phyloP scores from a whole-genome alignment of 2,888 invertebrate genomes.

The Pammene aurita region DNA sequence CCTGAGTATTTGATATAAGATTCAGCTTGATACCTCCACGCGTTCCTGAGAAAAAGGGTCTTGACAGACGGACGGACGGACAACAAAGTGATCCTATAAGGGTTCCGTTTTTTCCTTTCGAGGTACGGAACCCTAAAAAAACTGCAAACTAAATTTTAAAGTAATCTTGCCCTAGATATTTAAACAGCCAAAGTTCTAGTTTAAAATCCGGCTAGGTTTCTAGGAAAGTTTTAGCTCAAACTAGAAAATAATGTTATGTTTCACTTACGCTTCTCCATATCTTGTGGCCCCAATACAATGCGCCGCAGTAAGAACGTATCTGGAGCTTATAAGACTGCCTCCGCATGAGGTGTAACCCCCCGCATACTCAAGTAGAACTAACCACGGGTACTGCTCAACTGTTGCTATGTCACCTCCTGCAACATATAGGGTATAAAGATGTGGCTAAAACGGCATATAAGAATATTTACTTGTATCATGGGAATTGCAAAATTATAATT shows the following conservation, averaged over 20 bases:
- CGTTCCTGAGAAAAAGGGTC: no score
- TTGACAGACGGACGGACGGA: no score
- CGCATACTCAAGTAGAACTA: slow-evolving; percentile 68
- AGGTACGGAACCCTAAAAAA: no score
- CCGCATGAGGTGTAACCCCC: slow-evolving; percentile 58
- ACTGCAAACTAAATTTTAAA: no score
- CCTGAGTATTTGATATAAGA: no score
- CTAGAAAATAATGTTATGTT: neutral
- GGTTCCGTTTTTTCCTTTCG: no score
- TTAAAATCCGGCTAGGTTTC: neutral
- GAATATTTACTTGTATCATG: no score
- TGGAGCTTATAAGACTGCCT: slow-evolving; percentile 66
- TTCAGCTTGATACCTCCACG: no score
- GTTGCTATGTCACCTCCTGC: slow-evolving; percentile 60
- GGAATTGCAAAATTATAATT: no score
- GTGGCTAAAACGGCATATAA: no score
- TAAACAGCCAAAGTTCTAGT: neutral
- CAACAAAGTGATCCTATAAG: no score
- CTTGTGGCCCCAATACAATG: slow-evolving; percentile 65
- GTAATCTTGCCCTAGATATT: neutral
- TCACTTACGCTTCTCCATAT: slow-evolving; percentile 50
- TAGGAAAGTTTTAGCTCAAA: neutral
- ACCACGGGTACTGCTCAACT: slow-evolving; percentile 77
- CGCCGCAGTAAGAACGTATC: slow-evolving; percentile 75
- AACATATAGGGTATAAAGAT: slow-evolving; percentile 12